phyloP scores from a whole-genome alignment of 2,888 invertebrate genomes.

The Heliconius ismenius region DNA sequence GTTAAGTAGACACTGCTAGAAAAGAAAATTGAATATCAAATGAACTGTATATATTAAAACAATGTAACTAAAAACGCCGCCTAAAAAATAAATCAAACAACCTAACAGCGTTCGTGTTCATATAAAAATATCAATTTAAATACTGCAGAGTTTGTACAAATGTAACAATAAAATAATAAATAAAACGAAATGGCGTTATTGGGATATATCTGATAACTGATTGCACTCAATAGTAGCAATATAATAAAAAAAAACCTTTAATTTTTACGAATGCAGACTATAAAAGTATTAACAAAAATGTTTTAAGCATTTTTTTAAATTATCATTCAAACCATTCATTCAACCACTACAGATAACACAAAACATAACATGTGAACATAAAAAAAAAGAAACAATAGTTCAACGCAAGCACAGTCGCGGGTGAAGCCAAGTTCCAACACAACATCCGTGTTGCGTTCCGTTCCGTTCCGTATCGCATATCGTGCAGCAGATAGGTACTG shows the following conservation, averaged over 20 bases:
- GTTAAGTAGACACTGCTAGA: background rate
- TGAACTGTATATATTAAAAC: background rate
- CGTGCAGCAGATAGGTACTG: conserved; percentile 31
- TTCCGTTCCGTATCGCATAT: conserved; percentile 4
- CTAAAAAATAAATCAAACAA: too few species aligned
- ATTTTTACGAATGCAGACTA: background rate
- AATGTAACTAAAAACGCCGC: background rate
- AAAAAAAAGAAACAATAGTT: background rate
- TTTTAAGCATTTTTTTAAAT: too few species aligned
- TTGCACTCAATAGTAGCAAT: background rate
- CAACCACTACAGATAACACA: background rate
- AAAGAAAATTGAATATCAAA: background rate
- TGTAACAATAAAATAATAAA: too few species aligned
- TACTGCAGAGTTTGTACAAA: background rate
- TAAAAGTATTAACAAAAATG: background rate
- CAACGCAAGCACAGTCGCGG: background rate
- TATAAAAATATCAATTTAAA: background rate
- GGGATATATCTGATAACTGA: background rate
- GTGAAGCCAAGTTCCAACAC: background rate
- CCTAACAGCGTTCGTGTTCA: background rate
- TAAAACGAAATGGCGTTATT: background rate
- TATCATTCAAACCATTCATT: too few species aligned
- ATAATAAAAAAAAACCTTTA: background rate
- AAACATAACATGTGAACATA: background rate
- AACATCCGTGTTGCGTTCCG: conserved; percentile 17